These are phyloP conservation scores for Ispidina lecontei DNA, from an alignment of 2,797 vertebrate genomes.

Conservation along the genomic window DNA sequence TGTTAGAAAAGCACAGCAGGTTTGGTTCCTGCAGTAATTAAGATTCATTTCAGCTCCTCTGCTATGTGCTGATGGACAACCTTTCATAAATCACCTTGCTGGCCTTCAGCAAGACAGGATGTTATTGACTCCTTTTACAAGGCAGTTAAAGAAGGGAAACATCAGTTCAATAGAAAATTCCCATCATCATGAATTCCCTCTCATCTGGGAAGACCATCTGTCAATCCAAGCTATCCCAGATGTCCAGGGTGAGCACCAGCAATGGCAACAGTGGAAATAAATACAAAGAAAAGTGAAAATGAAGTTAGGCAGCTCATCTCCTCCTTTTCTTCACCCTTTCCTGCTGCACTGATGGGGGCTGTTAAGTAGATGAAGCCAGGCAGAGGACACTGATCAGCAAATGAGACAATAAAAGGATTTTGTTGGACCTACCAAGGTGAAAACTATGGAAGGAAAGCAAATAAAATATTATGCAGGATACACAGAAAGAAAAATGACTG, in stretches of 20 bases:
- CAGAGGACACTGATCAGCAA: not conserved
- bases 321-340: not conserved
- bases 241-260: not conserved
- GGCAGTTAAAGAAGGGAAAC: not conserved
- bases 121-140: not conserved
- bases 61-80: not conserved
- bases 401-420: not conserved
- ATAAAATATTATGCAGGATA: not conserved
- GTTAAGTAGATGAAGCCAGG: not conserved
- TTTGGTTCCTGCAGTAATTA: not conserved
- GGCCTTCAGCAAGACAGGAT: not conserved
- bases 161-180: not conserved
- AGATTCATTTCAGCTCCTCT: not conserved
- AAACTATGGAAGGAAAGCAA: not conserved
- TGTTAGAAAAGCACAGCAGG: not conserved
- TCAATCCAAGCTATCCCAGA: not conserved
- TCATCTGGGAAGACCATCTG: not conserved
- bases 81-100: not conserved
- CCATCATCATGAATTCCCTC: not conserved
- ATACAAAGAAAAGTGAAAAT: not conserved
- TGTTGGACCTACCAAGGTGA: not conserved
- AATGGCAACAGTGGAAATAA: not conserved
- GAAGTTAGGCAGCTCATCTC: not conserved
- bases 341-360: not conserved
- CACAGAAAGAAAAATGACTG: not conserved